phyloP scores from a whole-genome alignment of 1,140 invertebrate species.

The Apis dorsata region DNA sequence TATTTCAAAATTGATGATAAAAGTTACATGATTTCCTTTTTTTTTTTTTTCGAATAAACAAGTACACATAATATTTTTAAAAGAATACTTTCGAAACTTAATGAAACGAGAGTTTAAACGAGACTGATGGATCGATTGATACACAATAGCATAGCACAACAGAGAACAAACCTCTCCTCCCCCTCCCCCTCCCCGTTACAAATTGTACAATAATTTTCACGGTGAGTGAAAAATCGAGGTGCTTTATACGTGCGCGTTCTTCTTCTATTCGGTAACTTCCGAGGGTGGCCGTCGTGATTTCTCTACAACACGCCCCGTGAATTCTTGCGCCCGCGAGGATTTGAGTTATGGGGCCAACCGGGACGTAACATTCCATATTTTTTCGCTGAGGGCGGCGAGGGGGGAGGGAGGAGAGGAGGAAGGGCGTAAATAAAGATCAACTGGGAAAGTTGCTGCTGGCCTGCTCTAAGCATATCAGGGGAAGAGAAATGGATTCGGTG shows the following conservation, averaged over 20 bases:
- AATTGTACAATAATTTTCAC: background rate
- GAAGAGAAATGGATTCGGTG: slow-evolving; percentile 38
- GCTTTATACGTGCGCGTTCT: too few relatives aligned
- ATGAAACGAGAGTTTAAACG: too few relatives aligned
- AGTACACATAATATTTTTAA: too few relatives aligned
- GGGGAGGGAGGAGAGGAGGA: too few relatives aligned
- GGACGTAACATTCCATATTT: slow-evolving; percentile 44
- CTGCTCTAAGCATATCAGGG: slow-evolving; percentile 14
- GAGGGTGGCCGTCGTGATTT: background rate
- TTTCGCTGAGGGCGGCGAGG: background rate
- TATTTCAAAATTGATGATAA: too few relatives aligned
- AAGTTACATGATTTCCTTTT: too few relatives aligned
- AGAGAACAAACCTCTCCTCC: background rate
- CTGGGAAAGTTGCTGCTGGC: slow-evolving; percentile 19
- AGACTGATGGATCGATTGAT: background rate
- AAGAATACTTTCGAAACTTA: too few relatives aligned
- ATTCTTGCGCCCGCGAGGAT: slow-evolving; percentile 2
- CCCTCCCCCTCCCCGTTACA: background rate
- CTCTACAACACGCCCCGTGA: background rate
- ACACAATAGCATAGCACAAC: too few relatives aligned
- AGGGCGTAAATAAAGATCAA: slow-evolving; percentile 59
- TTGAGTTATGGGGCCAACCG: slow-evolving; percentile 50
- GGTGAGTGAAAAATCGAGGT: background rate
- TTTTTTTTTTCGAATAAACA: too few relatives aligned
- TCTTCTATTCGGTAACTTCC: too few relatives aligned